phyloP scores from a whole-genome alignment of 2,888 invertebrate species.

The Venusia cambrica region DNA sequence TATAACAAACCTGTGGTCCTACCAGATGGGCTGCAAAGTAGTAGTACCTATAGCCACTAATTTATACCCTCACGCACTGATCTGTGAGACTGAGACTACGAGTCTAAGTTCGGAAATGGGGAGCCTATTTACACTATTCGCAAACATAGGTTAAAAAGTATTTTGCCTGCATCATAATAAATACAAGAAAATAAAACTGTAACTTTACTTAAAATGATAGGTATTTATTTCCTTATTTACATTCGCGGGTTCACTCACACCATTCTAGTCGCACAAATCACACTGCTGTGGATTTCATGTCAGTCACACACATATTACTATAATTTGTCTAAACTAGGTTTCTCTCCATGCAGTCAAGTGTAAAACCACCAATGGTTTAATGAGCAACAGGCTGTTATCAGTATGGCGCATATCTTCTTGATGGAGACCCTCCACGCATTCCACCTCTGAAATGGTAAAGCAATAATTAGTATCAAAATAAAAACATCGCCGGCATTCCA shows the following conservation, averaged over 20 bases:
- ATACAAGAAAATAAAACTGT: slow-evolving; percentile 16
- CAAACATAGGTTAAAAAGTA: no score
- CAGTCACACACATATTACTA: slow-evolving; percentile 50
- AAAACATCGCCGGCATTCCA: no score
- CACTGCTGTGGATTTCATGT: slow-evolving; percentile 38
- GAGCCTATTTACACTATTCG: no score
- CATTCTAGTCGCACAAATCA: slow-evolving; percentile 46
- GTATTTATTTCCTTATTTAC: slow-evolving; percentile 73
- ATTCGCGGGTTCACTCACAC: slow-evolving; percentile 49
- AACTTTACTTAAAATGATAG: slow-evolving; percentile 63
- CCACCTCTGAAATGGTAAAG: slow-evolving; percentile 85
- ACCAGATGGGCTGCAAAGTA: no score
- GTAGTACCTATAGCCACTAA: no score
- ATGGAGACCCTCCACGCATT: slow-evolving; percentile 90
- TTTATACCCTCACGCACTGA: no score
- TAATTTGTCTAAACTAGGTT: slow-evolving; percentile 52
- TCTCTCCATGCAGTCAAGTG: slow-evolving; percentile 46
- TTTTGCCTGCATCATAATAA: no score
- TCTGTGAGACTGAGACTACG: no score
- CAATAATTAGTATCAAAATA: no score
- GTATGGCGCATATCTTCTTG: slow-evolving; percentile 93
- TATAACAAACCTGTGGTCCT: no score
- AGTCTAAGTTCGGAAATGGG: no score
- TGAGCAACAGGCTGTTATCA: slow-evolving; percentile 71
- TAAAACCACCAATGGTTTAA: slow-evolving; percentile 36